Base-by-base conservation (phyloP, 2,888 invertebrate genomes). In the Rhyacophila evoluta region DNA sequence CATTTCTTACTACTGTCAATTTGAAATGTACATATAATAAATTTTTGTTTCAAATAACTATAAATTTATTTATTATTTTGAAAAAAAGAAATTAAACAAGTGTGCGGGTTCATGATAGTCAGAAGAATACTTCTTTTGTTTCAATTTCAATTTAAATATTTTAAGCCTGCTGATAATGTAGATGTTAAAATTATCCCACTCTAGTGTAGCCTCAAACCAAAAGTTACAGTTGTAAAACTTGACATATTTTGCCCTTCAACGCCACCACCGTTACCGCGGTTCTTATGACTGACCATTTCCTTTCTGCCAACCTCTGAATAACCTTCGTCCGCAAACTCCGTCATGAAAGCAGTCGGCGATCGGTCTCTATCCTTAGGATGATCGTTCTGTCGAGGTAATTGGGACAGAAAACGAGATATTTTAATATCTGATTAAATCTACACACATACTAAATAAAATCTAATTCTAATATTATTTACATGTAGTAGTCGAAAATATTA, bases 331-430 rank as follows among this genome's bases (percentile, higher is more conserved):
- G 79, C 78, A 39, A 79, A 79, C 36, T 29, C 77, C 8, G 80
- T 75, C 28, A 81, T 79, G 68, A 78, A 79, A 27, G 15, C 75
- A 6, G 80, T 78, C 28, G 81, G 83, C 71, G 85, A 83, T 70
- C 83, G 83, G 79, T 86, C 87, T 74, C 84, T 85, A 78, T 86
- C 83, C 72, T 85, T 81, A 74, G 88, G 87, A 75, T 83, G 87
- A 82, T 88, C 88, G 74, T 88, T 88, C 88, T 88, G 87, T 68
- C 69, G 29, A 74, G 15, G 33, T 12, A n/a, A 28, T 69, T n/a
- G 55, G 55, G 69, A 69, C 33, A 33, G 28, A 28, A 69, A 69
- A 69, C 69, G 33, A 27, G 28, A 27, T 8, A 69, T 69, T 69
- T 69, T 33, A 55, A 55, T 55, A 12, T 55, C 10, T 19, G 19